Evolutionary conservation across 1,140 invertebrate species (phyloP), one percentile per base, ranked within the genome.

Genomic region (Contarinia nasturtii): DNA sequence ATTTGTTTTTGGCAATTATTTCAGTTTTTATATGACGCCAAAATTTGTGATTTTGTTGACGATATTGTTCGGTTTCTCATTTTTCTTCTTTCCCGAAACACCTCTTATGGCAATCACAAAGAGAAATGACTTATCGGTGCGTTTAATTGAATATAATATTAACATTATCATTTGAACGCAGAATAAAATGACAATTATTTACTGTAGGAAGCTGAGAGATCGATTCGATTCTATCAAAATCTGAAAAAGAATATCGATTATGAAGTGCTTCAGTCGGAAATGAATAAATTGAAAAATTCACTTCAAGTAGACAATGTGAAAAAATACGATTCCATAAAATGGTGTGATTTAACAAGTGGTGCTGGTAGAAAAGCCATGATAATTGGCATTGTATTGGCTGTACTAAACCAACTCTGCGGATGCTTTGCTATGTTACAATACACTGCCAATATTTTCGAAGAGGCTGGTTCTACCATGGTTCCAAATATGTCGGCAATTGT

Each of bases 381-480:
- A 1, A 59, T 60, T 41, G 57, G 61, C 1, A 44, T 64, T 0
- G 58, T 49, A 1, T 48, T 64, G 14, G 48, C 61, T 27, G 37
- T 45, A 7, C 46, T 56, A 15, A 63, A 71, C 54, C 68, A 72
- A 45, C 64, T 67, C 1, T 72, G 69, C 46, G 71, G 71, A 1
- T 70, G 68, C 56, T 63, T 73, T 20, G 70, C 70, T 17, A 64
- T 73, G 48, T 57, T 73, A 19, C 72, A 67, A 58, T 38, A 38
- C 12, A 17, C 36, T 5, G 36, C 36, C 15, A 38, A 14, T 5
- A 38, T 38, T n/a, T 38, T 38, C 15, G 15, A n/a, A 17, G 56
- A 63, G 49, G 63, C 66, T 46, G 60, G 58, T 44, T 46, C 66
- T 15, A 64, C 59, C 36, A 53, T 67, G 14, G 64, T 59, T 46